phyloP scores from a whole-genome alignment of 1,140 invertebrate genomes.

The Tetramorium simillimum region DNA sequence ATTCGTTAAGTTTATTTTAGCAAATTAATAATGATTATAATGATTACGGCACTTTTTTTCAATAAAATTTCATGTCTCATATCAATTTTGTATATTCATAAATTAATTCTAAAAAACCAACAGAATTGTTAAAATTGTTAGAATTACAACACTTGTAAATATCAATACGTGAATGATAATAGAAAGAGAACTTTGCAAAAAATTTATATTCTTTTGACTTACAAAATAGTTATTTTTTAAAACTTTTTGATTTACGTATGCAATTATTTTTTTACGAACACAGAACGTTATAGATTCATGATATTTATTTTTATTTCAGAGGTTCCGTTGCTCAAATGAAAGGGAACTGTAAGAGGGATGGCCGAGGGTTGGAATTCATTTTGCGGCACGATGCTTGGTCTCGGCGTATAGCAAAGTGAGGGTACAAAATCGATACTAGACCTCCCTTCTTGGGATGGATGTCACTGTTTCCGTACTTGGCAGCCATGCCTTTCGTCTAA shows the following conservation, averaged over 20 bases:
- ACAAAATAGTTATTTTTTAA: not conserved
- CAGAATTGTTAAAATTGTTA: not conserved
- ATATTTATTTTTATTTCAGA: constrained; percentile 3
- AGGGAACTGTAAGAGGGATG: constrained; percentile 19
- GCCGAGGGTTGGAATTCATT: constrained; percentile 44
- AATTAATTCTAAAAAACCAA: not conserved
- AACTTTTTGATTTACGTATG: not conserved
- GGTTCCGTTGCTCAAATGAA: not conserved
- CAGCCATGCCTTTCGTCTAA: constrained; percentile 69
- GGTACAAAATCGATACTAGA: constrained; percentile 78
- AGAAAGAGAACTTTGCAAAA: not conserved
- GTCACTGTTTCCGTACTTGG: constrained; percentile 77
- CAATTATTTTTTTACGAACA: not conserved
- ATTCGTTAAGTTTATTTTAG: not conserved
- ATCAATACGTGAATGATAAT: not conserved
- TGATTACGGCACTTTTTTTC: not conserved
- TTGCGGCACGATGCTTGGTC: constrained; percentile 41
- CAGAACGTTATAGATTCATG: not conserved
- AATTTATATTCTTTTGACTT: not conserved
- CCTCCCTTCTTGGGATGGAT: constrained; percentile 71
- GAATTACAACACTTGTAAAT: not conserved
- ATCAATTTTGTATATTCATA: not conserved
- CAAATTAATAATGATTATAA: constrained; percentile 33
- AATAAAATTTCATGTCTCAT: not conserved
- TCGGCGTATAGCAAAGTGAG: constrained; percentile 61